phyloP scores from a whole-genome alignment of 2,113 vertebrate genomes.

The Xenopus borealis region DNA sequence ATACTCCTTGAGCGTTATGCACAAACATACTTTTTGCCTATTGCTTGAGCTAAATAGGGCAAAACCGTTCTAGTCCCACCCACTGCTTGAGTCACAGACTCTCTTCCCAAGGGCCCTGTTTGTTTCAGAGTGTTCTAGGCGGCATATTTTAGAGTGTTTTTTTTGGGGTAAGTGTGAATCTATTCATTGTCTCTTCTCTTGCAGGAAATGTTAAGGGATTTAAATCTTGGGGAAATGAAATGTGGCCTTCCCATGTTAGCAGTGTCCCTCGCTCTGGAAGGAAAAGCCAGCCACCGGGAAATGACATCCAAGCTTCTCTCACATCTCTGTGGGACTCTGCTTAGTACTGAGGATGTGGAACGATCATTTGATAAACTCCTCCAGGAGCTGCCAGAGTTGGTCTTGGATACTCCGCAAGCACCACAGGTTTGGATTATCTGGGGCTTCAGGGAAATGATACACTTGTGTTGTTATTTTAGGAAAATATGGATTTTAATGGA shows the following conservation, averaged over 20 bases:
- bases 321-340: slow-evolving; percentile 81
- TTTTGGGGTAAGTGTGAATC: no score
- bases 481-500: no score
- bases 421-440: slow-evolving; percentile 71
- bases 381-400: slow-evolving; percentile 86
- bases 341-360: slow-evolving; percentile 82
- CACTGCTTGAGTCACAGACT: neutral
- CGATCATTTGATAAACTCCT: slow-evolving; percentile 89
- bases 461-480: no score
- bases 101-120: neutral
- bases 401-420: slow-evolving; percentile 90
- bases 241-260: slow-evolving; percentile 89
- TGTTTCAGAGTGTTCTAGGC: neutral
- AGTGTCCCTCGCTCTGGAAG: slow-evolving; percentile 90
- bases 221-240: slow-evolving; percentile 89
- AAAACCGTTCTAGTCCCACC: no score
- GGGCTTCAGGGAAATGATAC: no score
- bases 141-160: no score
- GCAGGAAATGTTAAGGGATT: slow-evolving; percentile 87
- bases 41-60: no score
- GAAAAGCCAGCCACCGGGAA: slow-evolving; percentile 92
- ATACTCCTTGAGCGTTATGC: no score
- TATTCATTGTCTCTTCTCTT: slow-evolving; percentile 39
- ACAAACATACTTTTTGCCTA: no score
- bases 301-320: slow-evolving; percentile 91